Base-by-base conservation (phyloP, 1,140 invertebrate genomes). In the Drosophila neocordata region DNA sequence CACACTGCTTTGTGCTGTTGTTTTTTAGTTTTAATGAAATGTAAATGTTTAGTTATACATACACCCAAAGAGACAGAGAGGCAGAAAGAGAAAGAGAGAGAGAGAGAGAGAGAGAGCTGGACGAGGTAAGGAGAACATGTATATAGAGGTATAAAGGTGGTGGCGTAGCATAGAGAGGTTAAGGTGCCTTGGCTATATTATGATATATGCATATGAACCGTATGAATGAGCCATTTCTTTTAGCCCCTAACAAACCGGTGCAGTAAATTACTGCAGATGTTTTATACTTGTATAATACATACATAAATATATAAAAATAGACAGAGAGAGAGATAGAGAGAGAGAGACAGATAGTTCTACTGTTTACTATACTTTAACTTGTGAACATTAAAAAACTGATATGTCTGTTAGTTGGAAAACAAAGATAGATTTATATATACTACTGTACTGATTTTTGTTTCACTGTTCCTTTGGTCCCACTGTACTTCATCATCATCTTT, bases 21-120 rank as follows among this genome's bases (percentile, higher is more conserved):
- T 87, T 87, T 61, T 87, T 87, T 88, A 88, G 83, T 87, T 87
- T 87, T 87, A 87, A 87, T 87, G 83, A 87, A 88, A 87, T 87
- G 83, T 88, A 87, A 87, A 87, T 87, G 83, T 87, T 87, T 87
- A 87, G 83, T 83, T 82, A 88, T 82, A 85, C 77, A 77, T 61
- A 83, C 15, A 64, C 12, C 38, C 9, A 63, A 12, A 61, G 13
- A 15, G 6, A 31, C 12, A 57, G 8, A 59, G 12, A 31, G 27
- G 22, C n/a, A 18, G 56, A 48, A 2, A 20, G 41, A 20, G 11
- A 51, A 41, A 27, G 69, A 41, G 64, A 57, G 57, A 52, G 15
- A 61, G 20, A 9, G 57, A 13, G 18, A 41, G n/a, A 15, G n/a
- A 31, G n/a, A 9, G 5, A 15, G 27, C 0, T 12, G 3, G 35